Conservation (phyloP, 2,797 vertebrate species). For the Coendou prehensilis region DNA sequence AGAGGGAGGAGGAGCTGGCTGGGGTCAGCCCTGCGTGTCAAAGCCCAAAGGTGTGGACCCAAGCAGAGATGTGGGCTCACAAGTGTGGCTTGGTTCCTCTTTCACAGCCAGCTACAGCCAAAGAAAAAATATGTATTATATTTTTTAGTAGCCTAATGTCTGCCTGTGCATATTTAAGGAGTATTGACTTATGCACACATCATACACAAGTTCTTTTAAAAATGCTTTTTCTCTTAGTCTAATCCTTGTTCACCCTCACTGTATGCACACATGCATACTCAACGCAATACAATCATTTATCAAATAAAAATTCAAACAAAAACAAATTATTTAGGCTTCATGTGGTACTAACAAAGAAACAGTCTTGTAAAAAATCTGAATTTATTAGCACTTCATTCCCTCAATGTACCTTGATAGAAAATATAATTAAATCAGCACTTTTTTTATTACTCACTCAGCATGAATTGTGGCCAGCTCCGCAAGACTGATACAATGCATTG, state of each 20-base stretch:
- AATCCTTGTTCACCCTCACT: not conserved
- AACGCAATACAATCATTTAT: conserved; percentile 36
- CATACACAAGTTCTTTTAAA: not conserved
- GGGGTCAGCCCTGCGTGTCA: rapidly evolving
- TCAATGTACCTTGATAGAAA: conserved; percentile 47
- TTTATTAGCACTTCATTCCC: conserved; percentile 31
- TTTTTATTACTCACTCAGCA: conserved; percentile 73
- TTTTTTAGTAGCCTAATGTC: not conserved
- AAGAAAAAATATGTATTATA: not conserved
- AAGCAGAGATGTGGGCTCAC: rapidly evolving
- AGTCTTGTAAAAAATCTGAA: conserved; percentile 50
- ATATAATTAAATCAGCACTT: conserved; percentile 73
- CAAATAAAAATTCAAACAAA: conserved; percentile 75
- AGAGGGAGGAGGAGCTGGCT: rapidly evolving
- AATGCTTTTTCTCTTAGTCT: not conserved
- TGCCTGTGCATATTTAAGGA: not conserved
- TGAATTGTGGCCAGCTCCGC: conserved; percentile 43
- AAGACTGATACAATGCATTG: not conserved
- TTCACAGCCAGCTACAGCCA: rapidly evolving
- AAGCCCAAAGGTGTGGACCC: rapidly evolving
- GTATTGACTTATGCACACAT: not conserved
- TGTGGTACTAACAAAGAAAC: conserved; percentile 57
- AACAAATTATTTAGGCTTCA: conserved; percentile 44
- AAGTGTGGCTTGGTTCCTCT: not conserved
- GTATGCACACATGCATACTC: not conserved